Evolutionary conservation across 2,113 vertebrate species (phyloP), one percentile per base, ranked within the genome.

Genomic region (Pampusana beccarii): DNA sequence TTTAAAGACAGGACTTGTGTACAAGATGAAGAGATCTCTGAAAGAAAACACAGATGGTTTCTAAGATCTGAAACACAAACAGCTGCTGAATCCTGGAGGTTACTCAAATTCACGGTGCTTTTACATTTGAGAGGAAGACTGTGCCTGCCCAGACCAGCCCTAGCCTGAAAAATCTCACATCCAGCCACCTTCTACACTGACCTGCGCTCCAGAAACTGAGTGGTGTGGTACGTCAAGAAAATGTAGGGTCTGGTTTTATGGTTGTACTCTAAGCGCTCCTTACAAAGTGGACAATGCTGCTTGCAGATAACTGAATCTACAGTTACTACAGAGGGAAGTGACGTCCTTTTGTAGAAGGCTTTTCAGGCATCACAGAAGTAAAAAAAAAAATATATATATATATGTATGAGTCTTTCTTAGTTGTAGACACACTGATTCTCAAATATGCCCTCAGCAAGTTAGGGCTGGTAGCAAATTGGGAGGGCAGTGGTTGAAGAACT

Each of bases 11-110:
- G 90, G 91, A 57, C 94, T 96, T 96, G 89, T 95, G 94, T 96
- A 97, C 93, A 85, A 96, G 94, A 96, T 95, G 94, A 97, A 95
- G 91, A 93, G 95, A 92, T 97, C 93, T 96, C 93, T 81, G 42
- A 95, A 96, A 95, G 91, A 97, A 96, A 97, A 97, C 89, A 97
- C 96, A 97, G 95, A 95, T 97, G 95, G 95, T 91, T 95, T 93
- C 70, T 95, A 48, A 91, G 93, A 91, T 93, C 89, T 19, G n/a
- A 93, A 97, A 93, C 58, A 84, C 94, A 97, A 97, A 97, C 96
- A 97, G 95, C 95, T 97, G 95, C 93, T 87, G 93, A 78, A 89
- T 97, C 34, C 80, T 91, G 93, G 93, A 97, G 94, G 91, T 95
- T 96, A 95, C 89, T 96, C 94, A 95, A 81, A 93, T 95, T 93